Base-by-base conservation (phyloP, 2,888 invertebrate genomes). In the Chrysotoxum bicinctum region DNA sequence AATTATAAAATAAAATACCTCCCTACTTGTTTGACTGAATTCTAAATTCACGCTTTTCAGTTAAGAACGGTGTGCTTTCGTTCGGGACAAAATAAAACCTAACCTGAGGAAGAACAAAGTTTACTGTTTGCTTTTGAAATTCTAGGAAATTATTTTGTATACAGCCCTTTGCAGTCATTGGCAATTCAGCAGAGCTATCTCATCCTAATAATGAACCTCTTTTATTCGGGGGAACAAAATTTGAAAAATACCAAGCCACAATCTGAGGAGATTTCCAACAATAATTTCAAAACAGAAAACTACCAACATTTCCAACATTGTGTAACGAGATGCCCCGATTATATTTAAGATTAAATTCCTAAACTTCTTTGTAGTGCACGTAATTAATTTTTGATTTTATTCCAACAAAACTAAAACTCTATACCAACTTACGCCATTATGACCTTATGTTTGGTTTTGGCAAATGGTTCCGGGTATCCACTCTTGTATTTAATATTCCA, bases 381-480 rank as follows among this genome's bases (percentile, higher is more conserved):
- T 58, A 58, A 58, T 58, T 58, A 58, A 35, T 58, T 58, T 58
- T 58, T 37, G 56, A 58, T 35, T 58, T 56, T 6, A 56, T 32
- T 56, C 19, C 12, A 56, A 35, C 26, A 54, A 0, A 32, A 58
- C 52, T 6, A 50, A 9, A 32, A 50, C 12, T 21, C 12, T 21
- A 14, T 21, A 19, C 56, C 2, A 58, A 58, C 56, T 58, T 35
- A 45, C 1, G 54, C 56, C 16, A 54, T 54, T 32, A 58, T 58
- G 35, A 32, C 56, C 32, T 58, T 35, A 58, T 58, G 56, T 58
- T 58, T 58, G 21, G 35, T 35, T 58, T 58, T 35, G 19, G 14
- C n/a, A 58, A 58, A 37, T 21, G 21, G 4, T 50, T 7, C 23
- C 14, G 1, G 6, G 35, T 21, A 58, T 35, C 19, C 35, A 21